Conservation (phyloP, 2,888 invertebrate species). For the Ariolimax columbianus region DNA sequence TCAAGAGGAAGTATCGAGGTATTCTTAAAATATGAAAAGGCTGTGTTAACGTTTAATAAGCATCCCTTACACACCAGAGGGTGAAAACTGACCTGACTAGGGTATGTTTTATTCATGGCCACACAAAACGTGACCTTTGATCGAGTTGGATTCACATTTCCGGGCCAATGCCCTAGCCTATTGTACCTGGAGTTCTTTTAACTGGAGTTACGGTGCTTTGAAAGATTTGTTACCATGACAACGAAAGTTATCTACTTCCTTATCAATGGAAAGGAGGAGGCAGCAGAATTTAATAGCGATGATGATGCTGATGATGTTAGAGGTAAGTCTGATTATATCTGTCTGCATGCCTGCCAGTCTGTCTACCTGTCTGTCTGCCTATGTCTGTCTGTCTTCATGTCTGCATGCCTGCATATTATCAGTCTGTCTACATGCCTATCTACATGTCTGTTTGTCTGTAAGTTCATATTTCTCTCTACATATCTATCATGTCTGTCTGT, state of each 20-base stretch:
- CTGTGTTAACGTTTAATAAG: too few species aligned
- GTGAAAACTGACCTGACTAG: too few species aligned
- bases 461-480: too few species aligned
- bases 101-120: neutral
- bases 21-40: too few species aligned
- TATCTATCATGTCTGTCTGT: too few species aligned
- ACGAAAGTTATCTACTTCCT: constrained; percentile 76
- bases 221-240: constrained; percentile 63
- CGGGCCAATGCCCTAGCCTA: neutral
- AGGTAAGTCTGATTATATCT: constrained; percentile 62
- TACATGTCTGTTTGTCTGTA: too few species aligned
- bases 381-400: neutral
- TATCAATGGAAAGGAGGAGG: constrained; percentile 72
- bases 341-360: neutral
- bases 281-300: constrained; percentile 74
- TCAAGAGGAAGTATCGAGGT: too few species aligned
- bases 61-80: too few species aligned
- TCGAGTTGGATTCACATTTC: neutral
- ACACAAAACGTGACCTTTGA: neutral
- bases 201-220: constrained; percentile 23
- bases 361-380: neutral
- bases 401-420: too few species aligned
- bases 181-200: neutral
- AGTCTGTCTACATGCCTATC: too few species aligned
- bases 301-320: constrained; percentile 74